phyloP scores from a whole-genome alignment of 2,888 invertebrate genomes.

The Coenonympha glycerion region DNA sequence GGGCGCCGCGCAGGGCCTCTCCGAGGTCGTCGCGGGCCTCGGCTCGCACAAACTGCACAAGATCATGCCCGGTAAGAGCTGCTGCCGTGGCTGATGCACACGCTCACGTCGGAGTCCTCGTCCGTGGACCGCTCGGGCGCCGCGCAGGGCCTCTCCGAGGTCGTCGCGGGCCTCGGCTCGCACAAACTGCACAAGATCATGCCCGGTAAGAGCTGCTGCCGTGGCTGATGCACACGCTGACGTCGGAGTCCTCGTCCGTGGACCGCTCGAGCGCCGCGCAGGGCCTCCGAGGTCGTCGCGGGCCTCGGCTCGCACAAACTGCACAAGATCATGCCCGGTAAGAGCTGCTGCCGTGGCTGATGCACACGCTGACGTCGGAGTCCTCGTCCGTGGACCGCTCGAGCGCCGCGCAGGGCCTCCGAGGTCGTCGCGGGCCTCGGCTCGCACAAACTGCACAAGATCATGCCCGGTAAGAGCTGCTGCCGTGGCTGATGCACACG shows the following conservation, averaged over 20 bases:
- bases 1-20: constrained; percentile 97
- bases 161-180: constrained; percentile 96
- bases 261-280: constrained; percentile 97
- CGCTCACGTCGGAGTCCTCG: constrained; percentile 94
- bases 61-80: constrained; percentile 92
- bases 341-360: constrained; percentile 95
- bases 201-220: constrained; percentile 91
- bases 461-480: too few species aligned
- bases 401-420: constrained; percentile 97
- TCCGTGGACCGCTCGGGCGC: constrained; percentile 97
- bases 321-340: constrained; percentile 95
- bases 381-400: constrained; percentile 95
- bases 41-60: constrained; percentile 96
- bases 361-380: constrained; percentile 97
- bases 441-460: too few species aligned
- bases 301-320: constrained; percentile 96
- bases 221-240: constrained; percentile 98
- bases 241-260: constrained; percentile 95
- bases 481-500: constrained; percentile 99
- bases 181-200: constrained; percentile 96
- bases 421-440: too few species aligned
- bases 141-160: constrained; percentile 97
- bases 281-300: constrained; percentile 97
- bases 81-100: constrained; percentile 98
- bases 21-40: constrained; percentile 96